phyloP scores from a whole-genome alignment of 2,888 invertebrate genomes.

The Lasioglossum zephyrum region DNA sequence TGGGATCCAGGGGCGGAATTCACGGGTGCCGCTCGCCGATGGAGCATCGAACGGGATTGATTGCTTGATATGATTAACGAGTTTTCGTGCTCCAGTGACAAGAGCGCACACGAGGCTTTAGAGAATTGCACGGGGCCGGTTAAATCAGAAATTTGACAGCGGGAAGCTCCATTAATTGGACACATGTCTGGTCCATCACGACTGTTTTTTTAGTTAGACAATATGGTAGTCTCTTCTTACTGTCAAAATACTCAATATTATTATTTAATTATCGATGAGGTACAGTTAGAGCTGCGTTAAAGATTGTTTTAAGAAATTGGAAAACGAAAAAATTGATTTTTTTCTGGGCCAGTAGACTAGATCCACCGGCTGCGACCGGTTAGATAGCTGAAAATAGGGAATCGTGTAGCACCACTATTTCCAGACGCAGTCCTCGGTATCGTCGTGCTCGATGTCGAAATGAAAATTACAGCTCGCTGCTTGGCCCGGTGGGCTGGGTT shows the following conservation, averaged over 20 bases:
- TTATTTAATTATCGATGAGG: not conserved
- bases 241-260: too few species aligned
- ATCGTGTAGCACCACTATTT: not conserved
- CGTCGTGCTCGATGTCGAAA: not conserved
- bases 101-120: conserved; percentile 4
- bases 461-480: not conserved
- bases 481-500: not conserved
- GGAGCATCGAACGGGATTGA: not conserved
- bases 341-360: not conserved
- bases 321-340: not conserved
- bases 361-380: not conserved
- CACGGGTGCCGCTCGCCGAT: not conserved
- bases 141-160: conserved; percentile 2
- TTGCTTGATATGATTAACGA: conserved; percentile 30
- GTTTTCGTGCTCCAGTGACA: not conserved
- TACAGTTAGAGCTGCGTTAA: not conserved
- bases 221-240: too few species aligned
- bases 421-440: not conserved
- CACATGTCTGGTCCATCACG: not conserved
- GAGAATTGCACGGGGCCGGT: not conserved
- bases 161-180: conserved; percentile 16
- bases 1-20: not conserved
- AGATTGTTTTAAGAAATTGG: not conserved
- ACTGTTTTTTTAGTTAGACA: not conserved
- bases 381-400: not conserved